A percentile compares a stretch with the other conserved stretches of the same genome.
Evolutionary conservation across 2,888 invertebrate species (phyloP).

Genomic region (Rapana venosa): DNA sequence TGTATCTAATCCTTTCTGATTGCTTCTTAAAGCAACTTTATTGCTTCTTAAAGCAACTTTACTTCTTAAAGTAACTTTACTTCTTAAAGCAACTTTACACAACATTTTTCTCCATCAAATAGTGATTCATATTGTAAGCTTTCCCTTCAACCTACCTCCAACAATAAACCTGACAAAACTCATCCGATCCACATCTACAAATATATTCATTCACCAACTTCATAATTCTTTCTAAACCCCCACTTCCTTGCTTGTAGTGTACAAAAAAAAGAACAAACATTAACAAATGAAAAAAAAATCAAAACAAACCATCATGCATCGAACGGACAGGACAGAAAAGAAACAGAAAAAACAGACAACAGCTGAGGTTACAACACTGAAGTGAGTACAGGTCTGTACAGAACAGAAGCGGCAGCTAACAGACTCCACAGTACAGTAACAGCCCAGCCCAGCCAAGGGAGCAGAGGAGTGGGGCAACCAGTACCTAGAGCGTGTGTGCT

Average conservation of each 20-base stretch:
- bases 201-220: background rate
- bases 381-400: constrained; percentile 4
- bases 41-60: too few relatives aligned
- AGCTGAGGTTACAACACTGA: constrained; percentile 6
- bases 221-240: background rate
- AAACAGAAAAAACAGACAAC: background rate
- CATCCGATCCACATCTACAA: background rate
- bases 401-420: background rate
- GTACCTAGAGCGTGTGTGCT: constrained; percentile 5
- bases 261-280: background rate
- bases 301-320: too few relatives aligned
- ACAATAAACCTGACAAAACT: background rate
- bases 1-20: too few relatives aligned
- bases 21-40: too few relatives aligned
- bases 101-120: too few relatives aligned
- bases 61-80: too few relatives aligned
- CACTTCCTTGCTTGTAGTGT: background rate
- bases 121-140: too few relatives aligned
- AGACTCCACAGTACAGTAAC: background rate
- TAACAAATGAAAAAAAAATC: background rate
- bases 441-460: too few relatives aligned
- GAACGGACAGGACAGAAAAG: background rate
- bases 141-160: too few relatives aligned
- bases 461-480: background rate
- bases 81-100: too few relatives aligned